Conservation (phyloP, 2,888 invertebrate genomes). For the Drosophila gaucha region DNA sequence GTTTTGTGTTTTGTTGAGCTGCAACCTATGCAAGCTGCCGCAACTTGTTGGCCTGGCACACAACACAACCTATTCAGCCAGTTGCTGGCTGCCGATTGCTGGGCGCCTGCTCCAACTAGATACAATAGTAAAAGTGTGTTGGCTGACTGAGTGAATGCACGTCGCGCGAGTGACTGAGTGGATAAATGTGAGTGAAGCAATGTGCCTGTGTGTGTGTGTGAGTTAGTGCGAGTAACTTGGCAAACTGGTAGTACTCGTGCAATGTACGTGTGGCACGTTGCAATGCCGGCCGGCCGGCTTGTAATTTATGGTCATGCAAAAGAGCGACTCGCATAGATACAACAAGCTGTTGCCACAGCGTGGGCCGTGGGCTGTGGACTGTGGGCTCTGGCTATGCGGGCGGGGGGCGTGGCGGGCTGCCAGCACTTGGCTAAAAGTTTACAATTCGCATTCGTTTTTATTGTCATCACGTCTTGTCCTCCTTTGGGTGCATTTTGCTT, state of each 20-base stretch:
- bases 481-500: conserved; percentile 46
- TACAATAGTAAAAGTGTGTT: conserved; percentile 84
- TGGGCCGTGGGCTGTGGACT: conserved; percentile 50
- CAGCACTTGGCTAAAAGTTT: conserved; percentile 74
- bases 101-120: conserved; percentile 84
- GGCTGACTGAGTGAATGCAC: conserved; percentile 28
- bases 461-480: conserved; percentile 70
- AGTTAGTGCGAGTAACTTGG: conserved; percentile 19
- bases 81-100: conserved; percentile 65
- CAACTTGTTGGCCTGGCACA: conserved; percentile 70
- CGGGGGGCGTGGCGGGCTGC: neutral
- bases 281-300: conserved; percentile 73
- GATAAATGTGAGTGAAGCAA: too few species aligned
- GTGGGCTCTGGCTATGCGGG: neutral
- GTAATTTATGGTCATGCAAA: conserved; percentile 65
- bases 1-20: conserved; percentile 23
- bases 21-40: conserved; percentile 37
- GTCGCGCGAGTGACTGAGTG: conserved; percentile 20
- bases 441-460: conserved; percentile 76
- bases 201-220: conserved; percentile 18
- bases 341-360: conserved; percentile 46
- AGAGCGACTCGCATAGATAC: conserved; percentile 40
- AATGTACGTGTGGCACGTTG: conserved; percentile 31
- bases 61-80: conserved; percentile 31
- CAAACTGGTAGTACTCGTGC: conserved; percentile 51